Evolutionary conservation across 2,113 vertebrate genomes (phyloP).

Genomic region (Brachypteracias leptosomus): DNA sequence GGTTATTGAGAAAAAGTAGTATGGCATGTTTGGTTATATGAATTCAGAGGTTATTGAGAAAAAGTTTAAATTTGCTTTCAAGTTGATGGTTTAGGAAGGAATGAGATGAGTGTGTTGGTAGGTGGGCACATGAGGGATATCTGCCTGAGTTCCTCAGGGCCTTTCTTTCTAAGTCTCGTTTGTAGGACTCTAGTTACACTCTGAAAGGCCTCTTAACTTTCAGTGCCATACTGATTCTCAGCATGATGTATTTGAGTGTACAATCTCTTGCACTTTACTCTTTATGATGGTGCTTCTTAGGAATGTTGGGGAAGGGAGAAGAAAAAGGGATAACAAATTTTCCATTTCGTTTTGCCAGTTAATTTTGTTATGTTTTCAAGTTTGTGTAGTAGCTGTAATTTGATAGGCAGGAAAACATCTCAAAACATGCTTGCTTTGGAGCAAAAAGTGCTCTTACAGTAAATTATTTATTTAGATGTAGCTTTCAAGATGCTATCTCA

Average conservation of each 20-base stretch:
- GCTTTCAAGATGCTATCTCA: not conserved
- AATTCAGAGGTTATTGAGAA: not conserved
- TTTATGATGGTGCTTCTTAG: not conserved
- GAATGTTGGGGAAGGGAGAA: not conserved
- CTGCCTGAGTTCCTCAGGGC: not conserved
- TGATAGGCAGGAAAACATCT: not conserved
- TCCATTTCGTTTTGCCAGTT: not conserved
- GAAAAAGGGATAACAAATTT: not conserved
- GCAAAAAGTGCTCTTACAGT: not conserved
- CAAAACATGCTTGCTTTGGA: not conserved
- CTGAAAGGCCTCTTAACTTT: not conserved
- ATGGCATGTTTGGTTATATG: not conserved
- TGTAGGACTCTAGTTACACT: not conserved
- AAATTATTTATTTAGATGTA: not conserved
- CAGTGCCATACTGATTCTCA: not conserved
- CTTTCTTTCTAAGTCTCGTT: not conserved
- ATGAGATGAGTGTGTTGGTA: not conserved
- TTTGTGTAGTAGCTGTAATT: not conserved
- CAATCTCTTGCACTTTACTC: not conserved
- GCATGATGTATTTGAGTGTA: not conserved
- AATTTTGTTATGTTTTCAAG: not conserved
- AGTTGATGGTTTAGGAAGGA: not conserved
- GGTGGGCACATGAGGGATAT: not conserved
- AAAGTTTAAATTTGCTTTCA: not conserved
- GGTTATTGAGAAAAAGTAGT: not conserved